Percentiles rank a stretch among this genome's conserved stretches.
These are phyloP conservation scores for Apantesis nais DNA, from an alignment of 2,888 invertebrate species.

Conservation along the genomic window DNA sequence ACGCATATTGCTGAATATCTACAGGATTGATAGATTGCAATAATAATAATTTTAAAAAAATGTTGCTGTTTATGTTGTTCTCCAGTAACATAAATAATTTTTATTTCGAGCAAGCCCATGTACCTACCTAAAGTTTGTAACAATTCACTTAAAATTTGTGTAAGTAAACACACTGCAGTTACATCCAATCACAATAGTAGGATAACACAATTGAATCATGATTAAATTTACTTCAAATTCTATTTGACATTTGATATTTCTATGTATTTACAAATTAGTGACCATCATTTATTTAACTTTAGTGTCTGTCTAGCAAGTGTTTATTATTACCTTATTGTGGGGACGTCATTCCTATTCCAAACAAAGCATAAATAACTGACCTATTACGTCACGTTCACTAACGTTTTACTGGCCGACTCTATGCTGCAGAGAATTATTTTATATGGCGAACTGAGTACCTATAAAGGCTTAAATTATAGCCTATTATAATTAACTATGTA, in stretches of 20 bases:
- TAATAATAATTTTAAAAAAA: too few relatives aligned
- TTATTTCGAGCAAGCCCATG: not conserved
- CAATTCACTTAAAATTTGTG: not conserved
- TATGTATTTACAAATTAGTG: not conserved
- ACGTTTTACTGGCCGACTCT: slow-evolving; percentile 18
- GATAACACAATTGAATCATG: not conserved
- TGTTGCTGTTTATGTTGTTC: too few relatives aligned
- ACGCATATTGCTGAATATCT: too few relatives aligned
- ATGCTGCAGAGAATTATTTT: slow-evolving; percentile 37
- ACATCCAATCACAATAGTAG: not conserved
- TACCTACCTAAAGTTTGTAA: too few relatives aligned
- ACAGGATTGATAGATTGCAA: too few relatives aligned
- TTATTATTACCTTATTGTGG: not conserved
- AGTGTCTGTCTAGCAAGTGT: not conserved
- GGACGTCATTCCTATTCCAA: not conserved
- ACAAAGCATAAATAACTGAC: not conserved
- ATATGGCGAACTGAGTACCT: slow-evolving; percentile 28
- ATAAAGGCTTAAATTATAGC: slow-evolving; percentile 45
- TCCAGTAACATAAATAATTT: too few relatives aligned
- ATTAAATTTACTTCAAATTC: not conserved
- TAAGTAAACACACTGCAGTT: too few relatives aligned
- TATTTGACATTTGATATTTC: not conserved
- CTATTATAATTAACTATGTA: slow-evolving; percentile 61
- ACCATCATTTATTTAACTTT: not conserved
- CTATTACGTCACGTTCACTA: not conserved